Conservation (phyloP, 2,888 invertebrate genomes). For the Drosophila limbata region DNA sequence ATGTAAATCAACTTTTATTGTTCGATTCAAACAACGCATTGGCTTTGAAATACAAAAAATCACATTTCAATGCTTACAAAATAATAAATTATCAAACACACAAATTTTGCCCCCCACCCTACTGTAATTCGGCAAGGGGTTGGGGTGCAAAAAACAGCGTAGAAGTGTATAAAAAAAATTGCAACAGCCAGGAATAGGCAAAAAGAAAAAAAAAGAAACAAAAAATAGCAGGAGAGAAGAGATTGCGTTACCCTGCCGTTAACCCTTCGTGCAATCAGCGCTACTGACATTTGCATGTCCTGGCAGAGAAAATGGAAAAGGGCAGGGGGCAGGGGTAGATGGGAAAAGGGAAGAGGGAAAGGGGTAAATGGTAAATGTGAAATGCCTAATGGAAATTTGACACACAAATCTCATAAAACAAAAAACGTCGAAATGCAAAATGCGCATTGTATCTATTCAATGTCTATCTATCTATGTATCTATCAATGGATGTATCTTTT, state of each 20-base stretch:
- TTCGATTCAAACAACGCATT: slow-evolving; percentile 73
- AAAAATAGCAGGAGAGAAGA: slow-evolving; percentile 34
- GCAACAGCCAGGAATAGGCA: slow-evolving; percentile 48
- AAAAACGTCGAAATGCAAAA: slow-evolving; percentile 67
- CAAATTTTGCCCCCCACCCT: slow-evolving; percentile 25
- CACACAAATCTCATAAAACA: slow-evolving; percentile 79
- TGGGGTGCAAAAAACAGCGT: slow-evolving; percentile 16
- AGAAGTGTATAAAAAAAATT: slow-evolving; percentile 49
- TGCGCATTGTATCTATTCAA: slow-evolving; percentile 80
- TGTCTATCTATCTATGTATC: slow-evolving; percentile 53
- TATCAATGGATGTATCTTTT: slow-evolving; percentile 31
- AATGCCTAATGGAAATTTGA: slow-evolving; percentile 83
- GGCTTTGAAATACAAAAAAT: slow-evolving; percentile 64
- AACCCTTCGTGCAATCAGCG: slow-evolving; percentile 69
- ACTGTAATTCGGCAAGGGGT: not conserved
- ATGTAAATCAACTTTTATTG: slow-evolving; percentile 86
- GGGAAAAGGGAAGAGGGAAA: slow-evolving; percentile 13
- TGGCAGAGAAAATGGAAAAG: slow-evolving; percentile 25
- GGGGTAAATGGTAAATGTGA: slow-evolving; percentile 65
- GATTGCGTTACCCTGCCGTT: slow-evolving; percentile 79
- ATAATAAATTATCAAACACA: slow-evolving; percentile 85
- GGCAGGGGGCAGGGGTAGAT: slow-evolving; percentile 18
- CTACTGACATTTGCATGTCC: slow-evolving; percentile 76
- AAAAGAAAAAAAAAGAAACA: slow-evolving; percentile 34
- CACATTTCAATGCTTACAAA: slow-evolving; percentile 84